Conservation (phyloP, 2,113 vertebrate species). For the Ageneiosus marmoratus region DNA sequence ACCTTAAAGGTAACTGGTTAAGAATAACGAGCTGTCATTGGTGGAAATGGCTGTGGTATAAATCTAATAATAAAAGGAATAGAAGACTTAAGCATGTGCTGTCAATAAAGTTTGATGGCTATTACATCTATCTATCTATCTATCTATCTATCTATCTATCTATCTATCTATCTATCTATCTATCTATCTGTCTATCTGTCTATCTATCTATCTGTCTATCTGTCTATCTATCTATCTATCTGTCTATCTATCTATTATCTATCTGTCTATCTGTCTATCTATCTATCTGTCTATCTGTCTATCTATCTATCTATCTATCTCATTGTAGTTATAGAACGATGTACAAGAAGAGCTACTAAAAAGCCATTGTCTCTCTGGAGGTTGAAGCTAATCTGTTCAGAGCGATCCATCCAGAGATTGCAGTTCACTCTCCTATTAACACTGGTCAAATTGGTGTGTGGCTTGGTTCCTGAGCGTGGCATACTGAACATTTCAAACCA, state of each 20-base stretch:
- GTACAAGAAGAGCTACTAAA: not conserved
- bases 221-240: no score
- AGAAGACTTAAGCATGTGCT: no score
- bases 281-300: not conserved
- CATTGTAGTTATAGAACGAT: not conserved
- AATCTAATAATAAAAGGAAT: not conserved
- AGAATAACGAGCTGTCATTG: not conserved
- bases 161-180: not conserved
- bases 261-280: not conserved
- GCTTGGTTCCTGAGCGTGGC: not conserved
- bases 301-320: not conserved
- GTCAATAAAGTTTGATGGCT: not conserved
- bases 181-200: no score
- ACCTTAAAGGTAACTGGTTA: not conserved
- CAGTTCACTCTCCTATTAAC: conserved; percentile 1
- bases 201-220: not conserved
- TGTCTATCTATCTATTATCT: no score
- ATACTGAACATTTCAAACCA: not conserved
- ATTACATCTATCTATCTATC: not conserved
- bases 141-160: not conserved
- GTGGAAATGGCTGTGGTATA: not conserved
- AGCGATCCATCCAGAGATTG: conserved; percentile 29
- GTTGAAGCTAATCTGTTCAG: conserved; percentile 26
- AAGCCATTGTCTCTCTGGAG: conserved; percentile 25
- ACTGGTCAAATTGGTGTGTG: not conserved